phyloP scores from a whole-genome alignment of 2,797 vertebrate species.

The Astyanax mexicanus region DNA sequence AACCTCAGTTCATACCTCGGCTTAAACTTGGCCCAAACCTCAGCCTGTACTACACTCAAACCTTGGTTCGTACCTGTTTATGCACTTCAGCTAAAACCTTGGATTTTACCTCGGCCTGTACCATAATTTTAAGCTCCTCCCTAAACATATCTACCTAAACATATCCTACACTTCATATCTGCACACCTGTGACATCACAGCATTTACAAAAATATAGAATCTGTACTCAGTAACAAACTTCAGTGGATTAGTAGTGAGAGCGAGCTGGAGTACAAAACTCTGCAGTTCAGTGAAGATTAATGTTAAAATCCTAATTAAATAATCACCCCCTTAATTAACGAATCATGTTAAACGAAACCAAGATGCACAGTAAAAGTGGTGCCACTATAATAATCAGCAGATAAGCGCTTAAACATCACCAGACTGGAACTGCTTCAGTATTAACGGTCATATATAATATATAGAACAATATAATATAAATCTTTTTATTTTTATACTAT shows the following conservation, averaged over 20 bases:
- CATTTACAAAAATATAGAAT: slow-evolving; percentile 83
- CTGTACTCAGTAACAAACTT: slow-evolving; percentile 72
- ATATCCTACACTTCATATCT: not conserved
- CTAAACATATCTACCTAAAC: not conserved
- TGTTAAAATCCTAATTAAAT: slow-evolving; percentile 14
- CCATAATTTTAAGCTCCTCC: not conserved
- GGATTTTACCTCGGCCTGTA: too few relatives aligned
- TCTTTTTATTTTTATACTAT: too few relatives aligned
- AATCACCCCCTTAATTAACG: slow-evolving; percentile 5
- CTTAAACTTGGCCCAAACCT: too few relatives aligned
- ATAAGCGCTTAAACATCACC: not conserved
- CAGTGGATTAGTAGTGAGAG: slow-evolving; percentile 65
- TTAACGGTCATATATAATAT: too few relatives aligned
- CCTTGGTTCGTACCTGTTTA: too few relatives aligned
- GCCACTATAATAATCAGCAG: not conserved
- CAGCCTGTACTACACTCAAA: too few relatives aligned
- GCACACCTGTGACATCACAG: slow-evolving; percentile 47
- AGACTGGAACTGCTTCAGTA: not conserved
- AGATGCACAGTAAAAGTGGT: not conserved
- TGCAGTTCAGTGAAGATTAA: not conserved
- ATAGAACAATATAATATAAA: too few relatives aligned
- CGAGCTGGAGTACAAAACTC: slow-evolving; percentile 13
- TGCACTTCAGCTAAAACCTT: too few relatives aligned
- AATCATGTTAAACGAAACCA: not conserved
- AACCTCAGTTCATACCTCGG: too few relatives aligned